A percentile compares a stretch with the other conserved stretches of the same genome.
These are phyloP conservation scores for Zygogramma bicolorata DNA, from an alignment of 2,888 invertebrate genomes.

Conservation along the genomic window DNA sequence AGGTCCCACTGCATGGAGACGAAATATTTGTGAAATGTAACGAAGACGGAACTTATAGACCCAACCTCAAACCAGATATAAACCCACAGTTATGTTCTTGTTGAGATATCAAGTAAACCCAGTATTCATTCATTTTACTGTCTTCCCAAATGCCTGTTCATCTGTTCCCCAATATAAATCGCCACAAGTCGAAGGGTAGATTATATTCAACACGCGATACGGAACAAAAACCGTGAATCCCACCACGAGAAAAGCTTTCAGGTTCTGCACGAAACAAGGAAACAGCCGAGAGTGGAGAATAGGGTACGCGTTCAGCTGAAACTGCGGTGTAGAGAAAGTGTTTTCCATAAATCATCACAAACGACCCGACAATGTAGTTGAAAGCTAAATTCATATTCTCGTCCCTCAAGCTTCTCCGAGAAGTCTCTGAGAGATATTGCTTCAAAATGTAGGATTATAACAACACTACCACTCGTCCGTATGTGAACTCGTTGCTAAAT, in stretches of 20 bases:
- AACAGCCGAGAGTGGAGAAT: not conserved
- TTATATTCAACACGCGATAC: not conserved
- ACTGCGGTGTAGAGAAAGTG: not conserved
- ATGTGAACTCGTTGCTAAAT: no score
- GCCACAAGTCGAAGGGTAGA: not conserved
- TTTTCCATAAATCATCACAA: not conserved
- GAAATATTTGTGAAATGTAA: no score
- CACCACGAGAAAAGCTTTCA: conserved; percentile 1
- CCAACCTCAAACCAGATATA: no score
- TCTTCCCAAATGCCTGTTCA: not conserved
- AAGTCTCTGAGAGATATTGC: no score
- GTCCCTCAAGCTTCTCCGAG: not conserved
- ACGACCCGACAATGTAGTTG: not conserved
- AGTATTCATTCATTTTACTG: not conserved
- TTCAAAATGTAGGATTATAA: no score
- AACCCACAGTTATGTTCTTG: no score
- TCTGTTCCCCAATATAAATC: not conserved
- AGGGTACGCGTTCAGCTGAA: not conserved
- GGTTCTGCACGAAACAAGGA: conserved; percentile 1
- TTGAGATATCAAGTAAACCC: no score
- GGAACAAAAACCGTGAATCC: conserved; percentile 6
- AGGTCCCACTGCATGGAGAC: no score
- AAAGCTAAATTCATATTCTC: not conserved
- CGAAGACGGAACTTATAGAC: no score
- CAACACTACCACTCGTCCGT: no score